These are phyloP conservation scores for Chrysomallon squamiferum DNA, from an alignment of 1,140 invertebrate genomes.

Conservation along the genomic window DNA sequence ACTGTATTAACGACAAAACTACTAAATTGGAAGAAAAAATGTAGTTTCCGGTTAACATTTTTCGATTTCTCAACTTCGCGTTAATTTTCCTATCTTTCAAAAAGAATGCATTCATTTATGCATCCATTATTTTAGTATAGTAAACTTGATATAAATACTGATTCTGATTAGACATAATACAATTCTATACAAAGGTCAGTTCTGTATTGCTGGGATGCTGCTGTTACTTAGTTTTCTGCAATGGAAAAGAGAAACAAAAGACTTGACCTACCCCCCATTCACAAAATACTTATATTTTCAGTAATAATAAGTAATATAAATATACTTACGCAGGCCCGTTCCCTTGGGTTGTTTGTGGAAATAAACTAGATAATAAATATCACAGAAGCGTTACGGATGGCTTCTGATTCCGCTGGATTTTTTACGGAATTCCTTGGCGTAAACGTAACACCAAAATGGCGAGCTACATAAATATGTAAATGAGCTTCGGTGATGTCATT, in stretches of 20 bases:
- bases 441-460: constrained; percentile 9
- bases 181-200: too few species aligned
- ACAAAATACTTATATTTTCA: constrained; percentile 2
- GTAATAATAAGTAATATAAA: constrained; percentile 2
- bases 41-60: too few species aligned
- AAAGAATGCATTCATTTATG: too few species aligned
- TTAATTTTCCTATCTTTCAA: not conserved
- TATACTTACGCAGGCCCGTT: constrained; percentile 20
- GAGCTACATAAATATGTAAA: constrained; percentile 12
- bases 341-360: constrained; percentile 12
- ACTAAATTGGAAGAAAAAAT: too few species aligned
- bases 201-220: not conserved
- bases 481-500: constrained; percentile 9
- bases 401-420: constrained; percentile 7
- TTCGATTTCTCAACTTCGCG: too few species aligned
- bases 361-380: constrained; percentile 7
- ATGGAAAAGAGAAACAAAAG: constrained; percentile 1
- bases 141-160: too few species aligned
- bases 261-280: not conserved
- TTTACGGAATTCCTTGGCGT: not conserved
- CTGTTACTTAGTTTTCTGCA: not conserved
- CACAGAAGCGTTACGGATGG: constrained; percentile 6
- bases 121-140: too few species aligned
- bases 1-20: too few species aligned
- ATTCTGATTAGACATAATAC: too few species aligned